Evolutionary conservation across 2,797 vertebrate genomes (phyloP), one percentile per base, ranked within the genome.

Genomic region (Picus viridis): DNA sequence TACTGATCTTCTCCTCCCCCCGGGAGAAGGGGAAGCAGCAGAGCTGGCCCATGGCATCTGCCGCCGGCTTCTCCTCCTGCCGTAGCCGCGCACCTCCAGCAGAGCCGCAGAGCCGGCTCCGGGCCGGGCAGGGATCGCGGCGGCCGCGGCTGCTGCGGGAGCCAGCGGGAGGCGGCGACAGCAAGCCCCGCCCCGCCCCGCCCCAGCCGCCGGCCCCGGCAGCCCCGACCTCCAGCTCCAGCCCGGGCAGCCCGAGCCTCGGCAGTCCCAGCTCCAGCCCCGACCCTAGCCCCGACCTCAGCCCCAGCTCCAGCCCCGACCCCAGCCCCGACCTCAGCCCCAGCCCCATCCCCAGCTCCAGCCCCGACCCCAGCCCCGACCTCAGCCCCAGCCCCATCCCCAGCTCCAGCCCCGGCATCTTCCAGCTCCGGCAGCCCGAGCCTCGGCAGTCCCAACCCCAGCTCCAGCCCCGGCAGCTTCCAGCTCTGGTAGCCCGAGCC

Each of bases 11-110:
- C 82, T 98, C 98, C 95, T 99, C 98, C 8, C 98, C 98, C 95
- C 99, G 97, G 86, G 98, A 98, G 97, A 99, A 99, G 32, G 99
- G 99, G 93, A 99, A 99, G 98, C 99, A 99, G 98, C 99, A 99
- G 90, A 99, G 98, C 98, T 99, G 99, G 96, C 99, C 99, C 99
- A 99, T 99, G 98, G 96, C 96, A 96, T 95, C 94, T 64, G 32
- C 87, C 23, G 80, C 85, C 34, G 27, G 26, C 12, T 12, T 12
- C 23, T 65, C 39, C n/a, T 23, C 62, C 17, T 18, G 16, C 22
- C 65, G 12, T 14, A 54, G 53, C 53, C 53, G 26, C 54, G 91
- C 80, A 83, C 94, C 92, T 90, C 79, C 53, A 79, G 58, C 57
- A 81, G 95, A 94, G 74, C 94, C 43, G 95, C 49, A 73, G 93